Evolutionary conservation across 2,113 vertebrate species (phyloP), one percentile per base, ranked within the genome.

Genomic region (Tursiops truncatus): DNA sequence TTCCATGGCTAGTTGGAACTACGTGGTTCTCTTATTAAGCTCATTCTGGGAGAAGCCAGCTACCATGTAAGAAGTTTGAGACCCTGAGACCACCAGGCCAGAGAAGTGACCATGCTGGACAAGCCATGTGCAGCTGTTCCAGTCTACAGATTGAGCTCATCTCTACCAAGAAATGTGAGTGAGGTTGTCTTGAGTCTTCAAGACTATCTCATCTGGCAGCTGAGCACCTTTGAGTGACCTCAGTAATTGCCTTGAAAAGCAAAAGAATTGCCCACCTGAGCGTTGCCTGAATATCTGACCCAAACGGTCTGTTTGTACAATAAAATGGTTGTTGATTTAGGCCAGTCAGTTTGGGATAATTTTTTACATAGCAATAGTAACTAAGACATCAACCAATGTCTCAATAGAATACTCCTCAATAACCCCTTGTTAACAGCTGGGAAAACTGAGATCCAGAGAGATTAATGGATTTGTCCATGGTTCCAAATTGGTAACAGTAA

Each of bases 381-480:
- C 44, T 74, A 86, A 26, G 33, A 65, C n/a, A 76, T 47, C 65
- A 94, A 87, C 62, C 36, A 31, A 70, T 68, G 65, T 63, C 80
- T 91, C 68, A 58, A 25, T n/a, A 92, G 71, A 96, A 58, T 86
- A 58, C 18, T 68, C 71, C 47, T n/a, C 18, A 31, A 25, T 60
- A 62, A 56, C 58, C 0, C 10, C 13, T 25, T 81, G 53, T 18
- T 67, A 88, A 91, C 60, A 63, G n/a, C 56, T 62, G 63, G 93
- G 83, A 88, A 97, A 96, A 89, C 23, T 80, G 53, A 74, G 28
- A 84, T 70, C 28, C 62, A 89, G 41, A 92, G 91, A 86, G 84
- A 93, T 73, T 47, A 79, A 20, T 2, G 74, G 38, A 71, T 93
- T 80, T 79, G 44, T 33, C 86, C 83, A 18, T 5, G 15, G 33